These are phyloP conservation scores for Alloplasta piceator DNA, from an alignment of 2,888 invertebrate species.

Conservation along the genomic window DNA sequence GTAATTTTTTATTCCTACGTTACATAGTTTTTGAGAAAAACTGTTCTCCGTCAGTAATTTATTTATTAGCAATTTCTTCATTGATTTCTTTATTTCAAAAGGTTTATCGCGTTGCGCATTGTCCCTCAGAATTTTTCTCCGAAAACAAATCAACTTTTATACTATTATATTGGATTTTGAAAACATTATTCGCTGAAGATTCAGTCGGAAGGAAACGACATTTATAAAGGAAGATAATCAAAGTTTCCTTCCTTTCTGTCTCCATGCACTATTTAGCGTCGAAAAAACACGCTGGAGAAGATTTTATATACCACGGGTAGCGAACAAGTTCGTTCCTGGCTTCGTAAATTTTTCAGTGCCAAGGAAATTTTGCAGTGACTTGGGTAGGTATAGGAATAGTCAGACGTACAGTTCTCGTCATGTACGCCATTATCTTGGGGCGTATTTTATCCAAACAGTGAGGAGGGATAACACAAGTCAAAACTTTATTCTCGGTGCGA, in stretches of 20 bases:
- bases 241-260: slow-evolving; percentile 47
- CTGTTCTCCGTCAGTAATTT: too few species aligned
- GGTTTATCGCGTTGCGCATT: too few species aligned
- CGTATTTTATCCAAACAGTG: slow-evolving; percentile 15
- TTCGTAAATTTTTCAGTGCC: slow-evolving; percentile 59
- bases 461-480: slow-evolving; percentile 5
- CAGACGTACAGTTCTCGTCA: not conserved
- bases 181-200: too few species aligned
- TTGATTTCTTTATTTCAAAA: too few species aligned
- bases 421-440: slow-evolving; percentile 14
- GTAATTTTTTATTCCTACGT: too few species aligned
- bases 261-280: slow-evolving; percentile 53
- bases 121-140: too few species aligned
- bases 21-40: too few species aligned
- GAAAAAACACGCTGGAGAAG: slow-evolving; percentile 15
- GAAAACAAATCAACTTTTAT: too few species aligned
- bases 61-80: too few species aligned
- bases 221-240: slow-evolving; percentile 48
- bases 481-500: slow-evolving; percentile 54
- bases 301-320: slow-evolving; percentile 16
- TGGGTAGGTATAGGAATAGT: not conserved
- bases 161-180: too few species aligned
- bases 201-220: not conserved
- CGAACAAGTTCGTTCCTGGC: slow-evolving; percentile 50
- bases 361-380: slow-evolving; percentile 40